These are phyloP conservation scores for Heliconius ismenius DNA, from an alignment of 2,888 invertebrate species.

Conservation along the genomic window DNA sequence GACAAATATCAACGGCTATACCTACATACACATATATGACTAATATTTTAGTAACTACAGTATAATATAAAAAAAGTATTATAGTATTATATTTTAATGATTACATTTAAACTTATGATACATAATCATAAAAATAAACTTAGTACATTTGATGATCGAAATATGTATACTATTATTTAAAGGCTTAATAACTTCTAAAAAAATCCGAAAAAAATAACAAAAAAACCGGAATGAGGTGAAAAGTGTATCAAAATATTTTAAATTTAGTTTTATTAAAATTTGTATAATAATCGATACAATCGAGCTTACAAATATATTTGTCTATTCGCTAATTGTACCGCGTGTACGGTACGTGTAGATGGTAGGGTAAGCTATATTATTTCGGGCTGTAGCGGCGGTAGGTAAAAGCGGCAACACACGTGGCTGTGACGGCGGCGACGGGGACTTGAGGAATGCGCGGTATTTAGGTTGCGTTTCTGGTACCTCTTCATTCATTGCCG, in stretches of 20 bases:
- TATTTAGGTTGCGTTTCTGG: conserved; percentile 81
- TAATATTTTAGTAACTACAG: conserved; percentile 15
- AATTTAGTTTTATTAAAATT: not conserved
- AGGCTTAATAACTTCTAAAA: not conserved
- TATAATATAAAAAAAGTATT: not conserved
- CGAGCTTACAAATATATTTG: conserved; percentile 30
- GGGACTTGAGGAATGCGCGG: conserved; percentile 75
- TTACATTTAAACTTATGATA: too few species aligned
- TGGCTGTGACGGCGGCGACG: conserved; percentile 60
- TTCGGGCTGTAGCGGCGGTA: conserved; percentile 63
- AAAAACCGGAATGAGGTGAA: not conserved
- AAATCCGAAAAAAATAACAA: not conserved
- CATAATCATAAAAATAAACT: not conserved
- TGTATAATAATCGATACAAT: conserved; percentile 8
- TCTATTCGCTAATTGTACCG: conserved; percentile 38
- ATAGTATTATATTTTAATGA: not conserved
- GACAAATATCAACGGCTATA: conserved; percentile 14
- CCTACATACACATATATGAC: conserved; percentile 21
- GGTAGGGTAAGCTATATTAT: conserved; percentile 45
- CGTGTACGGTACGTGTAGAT: conserved; percentile 37
- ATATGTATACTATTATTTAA: not conserved
- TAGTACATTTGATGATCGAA: too few species aligned
- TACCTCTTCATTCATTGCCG: conserved; percentile 80
- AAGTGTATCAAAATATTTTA: not conserved
- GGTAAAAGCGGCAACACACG: conserved; percentile 72